These are phyloP conservation scores for Myotis lucifugus DNA, from an alignment of 2,113 vertebrate species.

Conservation along the genomic window DNA sequence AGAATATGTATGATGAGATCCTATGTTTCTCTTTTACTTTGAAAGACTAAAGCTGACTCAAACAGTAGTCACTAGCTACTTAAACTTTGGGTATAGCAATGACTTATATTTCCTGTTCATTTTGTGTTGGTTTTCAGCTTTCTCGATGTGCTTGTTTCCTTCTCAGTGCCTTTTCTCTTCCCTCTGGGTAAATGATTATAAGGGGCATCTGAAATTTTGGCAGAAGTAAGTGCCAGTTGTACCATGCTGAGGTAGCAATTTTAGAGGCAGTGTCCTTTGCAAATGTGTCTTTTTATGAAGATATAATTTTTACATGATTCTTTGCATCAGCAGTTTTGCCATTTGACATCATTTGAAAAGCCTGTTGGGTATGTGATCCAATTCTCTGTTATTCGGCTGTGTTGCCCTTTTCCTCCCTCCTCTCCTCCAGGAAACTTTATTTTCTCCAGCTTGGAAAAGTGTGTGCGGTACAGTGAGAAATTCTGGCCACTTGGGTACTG, in stretches of 20 bases:
- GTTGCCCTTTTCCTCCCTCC: background rate
- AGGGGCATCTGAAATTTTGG: background rate
- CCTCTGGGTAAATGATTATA: background rate
- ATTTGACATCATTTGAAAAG: slow-evolving; percentile 42
- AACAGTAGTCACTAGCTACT: slow-evolving; percentile 33
- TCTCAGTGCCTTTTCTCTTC: background rate
- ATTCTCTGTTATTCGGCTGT: background rate
- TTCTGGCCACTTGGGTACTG: background rate
- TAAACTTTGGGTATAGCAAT: background rate
- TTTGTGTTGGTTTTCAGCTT: slow-evolving; percentile 10
- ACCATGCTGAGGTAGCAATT: slow-evolving; percentile 20
- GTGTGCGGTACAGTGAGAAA: background rate
- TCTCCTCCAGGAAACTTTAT: background rate
- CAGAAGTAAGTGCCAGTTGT: background rate
- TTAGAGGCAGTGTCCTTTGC: background rate
- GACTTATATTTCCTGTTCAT: slow-evolving; percentile 29
- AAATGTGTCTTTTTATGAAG: slow-evolving; percentile 63
- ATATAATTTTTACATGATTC: background rate
- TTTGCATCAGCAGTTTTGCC: background rate
- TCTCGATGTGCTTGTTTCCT: background rate
- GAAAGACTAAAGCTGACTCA: slow-evolving; percentile 46
- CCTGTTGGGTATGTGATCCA: background rate
- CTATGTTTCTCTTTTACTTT: slow-evolving; percentile 49
- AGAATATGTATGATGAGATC: slow-evolving; percentile 44
- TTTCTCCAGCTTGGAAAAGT: background rate